Percentiles rank a stretch among this genome's conserved stretches.
These are phyloP conservation scores for Selenia dentaria DNA, from an alignment of 2,888 invertebrate genomes.

Conservation along the genomic window DNA sequence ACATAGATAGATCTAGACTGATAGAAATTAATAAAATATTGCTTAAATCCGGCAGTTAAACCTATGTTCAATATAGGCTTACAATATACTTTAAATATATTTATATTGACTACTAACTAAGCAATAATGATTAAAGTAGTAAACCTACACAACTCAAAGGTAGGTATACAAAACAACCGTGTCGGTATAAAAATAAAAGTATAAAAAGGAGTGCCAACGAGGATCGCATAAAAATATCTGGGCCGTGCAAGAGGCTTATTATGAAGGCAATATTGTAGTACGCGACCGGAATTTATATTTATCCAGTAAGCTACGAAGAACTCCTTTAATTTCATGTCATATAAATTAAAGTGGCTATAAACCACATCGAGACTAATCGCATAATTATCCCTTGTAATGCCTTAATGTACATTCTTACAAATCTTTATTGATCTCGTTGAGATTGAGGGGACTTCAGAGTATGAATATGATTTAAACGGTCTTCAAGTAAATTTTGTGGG, in stretches of 20 bases:
- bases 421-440: background rate
- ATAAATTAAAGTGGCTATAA: conserved; percentile 43
- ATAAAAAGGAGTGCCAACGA: conserved; percentile 52
- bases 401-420: conserved; percentile 6
- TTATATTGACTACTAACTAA: conserved; percentile 16
- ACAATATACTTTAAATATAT: no score
- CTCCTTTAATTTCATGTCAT: conserved; percentile 40
- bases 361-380: conserved; percentile 41
- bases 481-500: no score
- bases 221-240: conserved; percentile 57
- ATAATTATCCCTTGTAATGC: conserved; percentile 36
- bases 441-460: background rate
- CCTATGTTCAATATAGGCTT: no score
- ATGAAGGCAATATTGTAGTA: conserved; percentile 69
- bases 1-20: no score
- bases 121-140: conserved; percentile 45
- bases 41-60: no score
- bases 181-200: conserved; percentile 67
- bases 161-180: conserved; percentile 56
- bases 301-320: conserved; percentile 43
- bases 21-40: no score
- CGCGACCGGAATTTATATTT: conserved; percentile 65
- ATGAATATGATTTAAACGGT: no score
- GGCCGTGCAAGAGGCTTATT: conserved; percentile 58
- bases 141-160: conserved; percentile 47